These are phyloP conservation scores for Diarsia mendica DNA, from an alignment of 2,888 invertebrate genomes.

Conservation along the genomic window DNA sequence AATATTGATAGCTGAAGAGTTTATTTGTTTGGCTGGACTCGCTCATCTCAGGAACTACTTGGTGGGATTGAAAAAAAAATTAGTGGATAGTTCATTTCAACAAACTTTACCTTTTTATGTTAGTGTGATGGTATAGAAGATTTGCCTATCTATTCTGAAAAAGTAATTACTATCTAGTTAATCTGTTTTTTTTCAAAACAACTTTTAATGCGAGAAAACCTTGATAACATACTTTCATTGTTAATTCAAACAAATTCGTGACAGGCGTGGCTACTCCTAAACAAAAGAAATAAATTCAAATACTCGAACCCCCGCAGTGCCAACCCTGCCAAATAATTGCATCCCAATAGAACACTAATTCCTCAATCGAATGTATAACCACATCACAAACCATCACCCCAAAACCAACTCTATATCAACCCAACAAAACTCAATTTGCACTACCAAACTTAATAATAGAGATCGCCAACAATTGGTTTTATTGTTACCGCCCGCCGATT, in stretches of 20 bases:
- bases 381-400: slow-evolving; percentile 47
- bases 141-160: not conserved
- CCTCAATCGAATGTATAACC: slow-evolving; percentile 80
- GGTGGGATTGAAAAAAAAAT: too few species aligned
- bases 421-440: slow-evolving; percentile 70
- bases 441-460: slow-evolving; percentile 72
- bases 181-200: not conserved
- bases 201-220: not conserved
- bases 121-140: not conserved
- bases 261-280: slow-evolving; percentile 43
- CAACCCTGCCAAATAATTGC: slow-evolving; percentile 82
- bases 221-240: slow-evolving; percentile 27
- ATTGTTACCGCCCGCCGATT: slow-evolving; percentile 89
- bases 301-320: slow-evolving; percentile 48
- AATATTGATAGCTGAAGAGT: too few species aligned
- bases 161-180: too few species aligned
- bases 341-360: slow-evolving; percentile 85
- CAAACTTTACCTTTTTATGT: not conserved
- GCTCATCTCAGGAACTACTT: too few species aligned
- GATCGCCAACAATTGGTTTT: slow-evolving; percentile 83
- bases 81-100: too few species aligned
- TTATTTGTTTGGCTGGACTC: too few species aligned
- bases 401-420: slow-evolving; percentile 63
- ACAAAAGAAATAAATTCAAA: slow-evolving; percentile 64
- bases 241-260: slow-evolving; percentile 33